Base-by-base conservation (phyloP, 2,797 vertebrate species). In the Sebastes minor region DNA sequence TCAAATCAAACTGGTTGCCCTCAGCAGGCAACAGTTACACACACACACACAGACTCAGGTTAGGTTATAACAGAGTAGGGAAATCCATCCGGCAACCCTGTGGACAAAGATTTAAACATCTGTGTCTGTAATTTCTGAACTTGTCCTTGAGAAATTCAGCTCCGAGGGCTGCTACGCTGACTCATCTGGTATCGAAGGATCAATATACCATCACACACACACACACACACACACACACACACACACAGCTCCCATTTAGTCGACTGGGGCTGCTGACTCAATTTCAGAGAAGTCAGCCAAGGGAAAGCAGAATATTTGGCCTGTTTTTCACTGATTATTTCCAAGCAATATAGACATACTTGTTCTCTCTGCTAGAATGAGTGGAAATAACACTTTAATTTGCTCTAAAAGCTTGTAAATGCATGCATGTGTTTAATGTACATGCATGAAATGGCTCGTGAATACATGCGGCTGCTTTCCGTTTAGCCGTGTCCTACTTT, bases 311-410 rank as follows among this genome's bases (percentile, higher is more conserved):
- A 33, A 23, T 27, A 28, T 71, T 22, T 53, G 27, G 22, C 70
- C 66, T 23, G 4, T 60, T 53, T 64, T 27, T 49, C 22, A 1
- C 35, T 27, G 20, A 80, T 77, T 74, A 61, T 13, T 78, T 77
- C 70, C 62, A 80, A 76, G 56, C 5, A 16, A 30, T 49, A 67
- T 30, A 25, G 14, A n/a, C 12, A 10, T 22, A 10, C 55, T 30
- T 22, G 14, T 69, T 56, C 73, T 30, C 22, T 76, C 55, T 82
- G 79, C 66, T 71, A 23, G 57, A 63, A 65, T 33, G 65, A 72
- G 81, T 68, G 46, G 33, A 83, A 78, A 53, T 76, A 68, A 80
- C 71, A 11, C 32, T 72, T 32, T 25, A 1, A 38, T 80, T 77
- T 71, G 42, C 67, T 80, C 35, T 18, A 3, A 22, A 35, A 67